Conservation (phyloP, 2,113 vertebrate genomes). For the Odocoileus hemionus region DNA sequence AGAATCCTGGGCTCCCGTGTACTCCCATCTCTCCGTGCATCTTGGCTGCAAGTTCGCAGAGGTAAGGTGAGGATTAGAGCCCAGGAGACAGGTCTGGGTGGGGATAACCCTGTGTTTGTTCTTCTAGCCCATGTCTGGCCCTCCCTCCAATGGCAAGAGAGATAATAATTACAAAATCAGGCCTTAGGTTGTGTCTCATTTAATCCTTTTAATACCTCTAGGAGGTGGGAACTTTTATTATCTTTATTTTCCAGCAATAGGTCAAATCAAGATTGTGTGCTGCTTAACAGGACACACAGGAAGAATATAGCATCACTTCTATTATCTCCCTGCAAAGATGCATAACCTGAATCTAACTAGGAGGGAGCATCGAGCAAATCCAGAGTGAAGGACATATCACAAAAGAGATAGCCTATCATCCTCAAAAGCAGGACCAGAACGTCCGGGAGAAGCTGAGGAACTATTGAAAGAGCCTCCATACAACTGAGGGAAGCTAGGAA, state of each 20-base stretch:
- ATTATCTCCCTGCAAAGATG: background rate
- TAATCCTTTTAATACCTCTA: background rate
- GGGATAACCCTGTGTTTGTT: background rate
- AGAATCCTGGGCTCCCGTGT: background rate
- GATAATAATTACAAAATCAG: background rate
- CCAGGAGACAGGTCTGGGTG: background rate
- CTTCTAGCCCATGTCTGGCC: background rate
- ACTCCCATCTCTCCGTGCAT: background rate
- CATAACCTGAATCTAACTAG: accelerated
- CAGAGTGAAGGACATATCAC: accelerated
- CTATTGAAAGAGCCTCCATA: background rate
- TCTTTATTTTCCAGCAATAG: background rate
- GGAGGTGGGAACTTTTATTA: background rate
- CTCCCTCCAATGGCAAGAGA: background rate
- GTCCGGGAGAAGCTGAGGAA: background rate
- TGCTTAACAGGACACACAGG: background rate
- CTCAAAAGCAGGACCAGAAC: background rate
- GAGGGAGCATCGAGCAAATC: background rate
- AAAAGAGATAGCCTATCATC: background rate
- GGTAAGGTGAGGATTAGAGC: background rate
- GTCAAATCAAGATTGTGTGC: background rate
- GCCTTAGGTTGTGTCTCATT: background rate
- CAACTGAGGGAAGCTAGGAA: background rate
- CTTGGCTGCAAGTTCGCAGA: background rate
- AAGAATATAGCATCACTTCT: background rate